These are phyloP conservation scores for Aporophyla lueneburgensis DNA, from an alignment of 2,888 invertebrate species.

Conservation along the genomic window DNA sequence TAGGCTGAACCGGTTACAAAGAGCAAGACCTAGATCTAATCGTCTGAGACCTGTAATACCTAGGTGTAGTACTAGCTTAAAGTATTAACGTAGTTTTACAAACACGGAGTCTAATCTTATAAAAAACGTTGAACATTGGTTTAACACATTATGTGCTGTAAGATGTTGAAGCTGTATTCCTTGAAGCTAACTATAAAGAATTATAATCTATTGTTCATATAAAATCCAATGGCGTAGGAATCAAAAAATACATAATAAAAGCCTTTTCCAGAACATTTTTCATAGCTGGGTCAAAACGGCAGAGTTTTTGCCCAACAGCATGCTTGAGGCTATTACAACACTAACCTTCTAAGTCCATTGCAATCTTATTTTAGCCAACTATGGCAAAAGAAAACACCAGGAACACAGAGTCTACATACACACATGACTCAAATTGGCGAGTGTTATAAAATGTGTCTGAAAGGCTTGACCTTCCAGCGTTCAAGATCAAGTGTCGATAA, in stretches of 20 bases:
- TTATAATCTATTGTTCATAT: neutral
- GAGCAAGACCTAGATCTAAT: conserved; percentile 57
- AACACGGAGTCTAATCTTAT: conserved; percentile 1
- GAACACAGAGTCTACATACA: neutral
- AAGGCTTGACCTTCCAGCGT: conserved; percentile 39
- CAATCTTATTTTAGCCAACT: neutral
- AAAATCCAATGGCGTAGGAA: neutral
- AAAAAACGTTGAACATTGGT: neutral
- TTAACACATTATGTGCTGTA: neutral
- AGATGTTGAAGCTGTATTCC: neutral
- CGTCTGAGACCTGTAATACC: conserved; percentile 36
- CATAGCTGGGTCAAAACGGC: neutral
- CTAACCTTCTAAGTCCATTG: neutral
- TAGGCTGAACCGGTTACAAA: conserved; percentile 55
- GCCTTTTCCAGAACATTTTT: neutral
- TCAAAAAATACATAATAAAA: neutral
- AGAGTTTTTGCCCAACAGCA: neutral
- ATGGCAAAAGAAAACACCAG: too few relatives aligned
- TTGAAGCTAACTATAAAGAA: neutral
- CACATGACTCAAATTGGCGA: neutral
- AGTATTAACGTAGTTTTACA: conserved; percentile 21
- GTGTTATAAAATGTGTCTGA: conserved; percentile 11
- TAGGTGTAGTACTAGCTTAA: conserved; percentile 15
- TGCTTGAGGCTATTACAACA: neutral
- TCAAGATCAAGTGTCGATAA: conserved; percentile 51